phyloP scores from a whole-genome alignment of 2,888 invertebrate species.

The Rhimphoctona megacephalus region DNA sequence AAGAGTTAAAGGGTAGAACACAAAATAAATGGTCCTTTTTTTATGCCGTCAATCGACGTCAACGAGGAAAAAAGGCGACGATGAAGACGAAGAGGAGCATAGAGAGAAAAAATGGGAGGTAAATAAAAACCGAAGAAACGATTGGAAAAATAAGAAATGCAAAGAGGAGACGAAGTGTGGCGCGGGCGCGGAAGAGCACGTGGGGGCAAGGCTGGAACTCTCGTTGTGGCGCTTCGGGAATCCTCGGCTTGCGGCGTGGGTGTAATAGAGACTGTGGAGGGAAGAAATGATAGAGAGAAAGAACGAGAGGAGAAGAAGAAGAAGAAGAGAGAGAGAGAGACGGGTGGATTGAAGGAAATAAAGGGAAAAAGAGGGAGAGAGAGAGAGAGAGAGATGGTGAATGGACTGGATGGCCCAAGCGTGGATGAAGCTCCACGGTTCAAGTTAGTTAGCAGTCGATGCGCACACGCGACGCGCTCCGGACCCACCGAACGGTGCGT shows the following conservation, averaged over 20 bases:
- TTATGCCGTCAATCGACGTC: slow-evolving; percentile 48
- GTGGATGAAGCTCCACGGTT: slow-evolving; percentile 77
- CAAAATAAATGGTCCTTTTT: slow-evolving; percentile 22
- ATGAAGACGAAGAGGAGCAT: slow-evolving; percentile 11
- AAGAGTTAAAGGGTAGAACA: background rate
- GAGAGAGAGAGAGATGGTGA: slow-evolving; percentile 53
- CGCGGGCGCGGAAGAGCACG: slow-evolving; percentile 65
- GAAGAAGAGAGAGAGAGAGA: slow-evolving; percentile 45
- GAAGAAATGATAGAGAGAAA: slow-evolving; percentile 32
- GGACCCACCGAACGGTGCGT: slow-evolving; percentile 75
- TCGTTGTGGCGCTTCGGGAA: slow-evolving; percentile 58
- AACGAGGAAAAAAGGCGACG: slow-evolving; percentile 4
- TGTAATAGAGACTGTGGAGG: slow-evolving; percentile 60
- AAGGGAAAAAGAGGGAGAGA: slow-evolving; percentile 36
- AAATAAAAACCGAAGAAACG: slow-evolving; percentile 55
- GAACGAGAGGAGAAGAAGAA: slow-evolving; percentile 42
- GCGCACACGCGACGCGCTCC: slow-evolving; percentile 83
- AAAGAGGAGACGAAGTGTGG: slow-evolving; percentile 34
- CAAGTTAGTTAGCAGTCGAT: slow-evolving; percentile 84
- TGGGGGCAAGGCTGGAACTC: slow-evolving; percentile 57
- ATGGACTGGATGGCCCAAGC: slow-evolving; percentile 71
- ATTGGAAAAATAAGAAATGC: slow-evolving; percentile 61
- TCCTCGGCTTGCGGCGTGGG: slow-evolving; percentile 58
- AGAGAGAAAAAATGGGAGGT: slow-evolving; percentile 44
- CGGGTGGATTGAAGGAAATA: slow-evolving; percentile 42